Evolutionary conservation across 2,888 invertebrate species (phyloP), one percentile per base, ranked within the genome.

Genomic region (Melieria crassipennis): DNA sequence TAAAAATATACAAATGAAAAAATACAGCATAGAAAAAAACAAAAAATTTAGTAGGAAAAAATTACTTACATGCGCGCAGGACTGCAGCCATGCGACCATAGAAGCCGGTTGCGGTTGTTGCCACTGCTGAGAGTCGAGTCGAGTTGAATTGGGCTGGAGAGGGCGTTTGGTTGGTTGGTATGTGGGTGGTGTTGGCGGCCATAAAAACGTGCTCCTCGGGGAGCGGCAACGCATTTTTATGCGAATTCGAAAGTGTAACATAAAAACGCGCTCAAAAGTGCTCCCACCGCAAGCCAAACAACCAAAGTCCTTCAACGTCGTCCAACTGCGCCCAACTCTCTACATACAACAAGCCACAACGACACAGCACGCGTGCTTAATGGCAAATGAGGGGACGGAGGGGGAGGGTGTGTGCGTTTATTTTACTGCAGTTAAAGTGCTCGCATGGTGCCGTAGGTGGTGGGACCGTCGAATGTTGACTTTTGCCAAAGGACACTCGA

Each of bases 191-290:
- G 50, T 50, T 2, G 30, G 13, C 52, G 1, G 6, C 9, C 11
- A 52, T 9, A 52, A 11, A 52, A 11, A 52, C 52, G 7, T 30
- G 30, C 13, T 52, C 52, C 52, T 52, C 9, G 13, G 52, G 52
- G 52, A 52, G 13, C 6, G 52, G 13, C 52, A 52, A 52, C 52
- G 52, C 52, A 52, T 52, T 52, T 52, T 52, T 52, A 52, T 52
- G 52, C 9, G n/a, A 52, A 52, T 52, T 16, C 52, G n/a, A 68
- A 62, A 62, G 68, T 68, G 55, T 61, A n/a, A 30, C 46, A 55
- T 55, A 62, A 62, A 55, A 55, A 45, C 45, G 48, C 43, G 50
- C 46, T 13, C 47, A 30, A 57, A 45, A 55, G 9, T 48, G 42
- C 47, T 47, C 5, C 42, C 30, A 16, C 52, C 11, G 42, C 4